phyloP scores from a whole-genome alignment of 1,140 invertebrate genomes.

The Archivesica marissinica region DNA sequence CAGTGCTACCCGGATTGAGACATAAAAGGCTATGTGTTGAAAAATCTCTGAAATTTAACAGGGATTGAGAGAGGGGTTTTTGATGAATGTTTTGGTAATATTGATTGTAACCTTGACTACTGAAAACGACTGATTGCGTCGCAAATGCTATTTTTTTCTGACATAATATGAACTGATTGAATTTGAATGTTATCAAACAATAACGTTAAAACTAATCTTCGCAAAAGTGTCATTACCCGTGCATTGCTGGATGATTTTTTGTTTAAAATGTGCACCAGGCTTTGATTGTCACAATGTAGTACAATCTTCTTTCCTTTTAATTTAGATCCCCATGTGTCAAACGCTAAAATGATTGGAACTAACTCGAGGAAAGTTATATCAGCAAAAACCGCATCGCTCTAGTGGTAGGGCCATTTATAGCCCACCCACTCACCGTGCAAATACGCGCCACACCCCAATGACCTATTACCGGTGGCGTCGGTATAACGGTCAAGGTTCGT shows the following conservation, averaged over 20 bases:
- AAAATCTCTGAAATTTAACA: background rate
- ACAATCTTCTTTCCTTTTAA: background rate
- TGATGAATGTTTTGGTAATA: background rate
- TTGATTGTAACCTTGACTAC: background rate
- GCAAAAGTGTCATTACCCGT: too few species aligned
- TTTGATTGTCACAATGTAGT: background rate
- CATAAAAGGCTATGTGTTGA: background rate
- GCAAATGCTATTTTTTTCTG: background rate
- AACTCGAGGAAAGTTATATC: background rate
- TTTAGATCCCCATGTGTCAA: background rate
- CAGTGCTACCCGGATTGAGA: background rate
- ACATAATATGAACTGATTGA: background rate
- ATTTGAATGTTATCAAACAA: background rate
- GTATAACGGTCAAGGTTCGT: background rate
- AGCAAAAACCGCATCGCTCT: background rate
- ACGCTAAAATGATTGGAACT: background rate
- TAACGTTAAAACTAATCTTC: background rate
- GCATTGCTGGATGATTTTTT: background rate
- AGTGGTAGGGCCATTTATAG: background rate
- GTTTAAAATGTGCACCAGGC: background rate
- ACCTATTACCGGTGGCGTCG: background rate
- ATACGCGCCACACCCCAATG: slow-evolving; percentile 16
- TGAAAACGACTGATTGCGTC: background rate
- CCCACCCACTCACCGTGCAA: background rate
- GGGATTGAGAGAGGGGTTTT: slow-evolving; percentile 3